Evolutionary conservation across 1,140 invertebrate species (phyloP), one percentile per base, ranked within the genome.

Genomic region (Lasioglossum albipes): DNA sequence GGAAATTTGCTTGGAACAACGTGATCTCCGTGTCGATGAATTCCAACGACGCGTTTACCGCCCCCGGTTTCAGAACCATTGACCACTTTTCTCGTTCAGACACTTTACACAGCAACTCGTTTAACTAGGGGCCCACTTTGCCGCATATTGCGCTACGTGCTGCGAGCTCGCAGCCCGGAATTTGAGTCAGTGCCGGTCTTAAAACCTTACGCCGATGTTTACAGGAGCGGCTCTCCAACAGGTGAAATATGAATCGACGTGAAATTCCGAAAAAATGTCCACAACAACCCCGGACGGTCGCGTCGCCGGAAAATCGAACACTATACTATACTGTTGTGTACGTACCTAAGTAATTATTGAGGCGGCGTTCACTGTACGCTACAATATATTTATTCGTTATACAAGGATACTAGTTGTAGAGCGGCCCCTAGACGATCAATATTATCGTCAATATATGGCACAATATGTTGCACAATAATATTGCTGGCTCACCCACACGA

Each of bases 61-160:
- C 45, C 45, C 7, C 3, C 45, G 62, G 73, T 65, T 52, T 65
- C 75, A 59, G n/a, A 49, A 70, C 31, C 45, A 83, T 74, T 61
- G 70, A 41, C 54, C 45, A 83, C 45, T 83, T 83, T 83, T 73
- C 57, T 65, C 73, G 65, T 27, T 67, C 49, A 52, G 71, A 18
- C 69, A 27, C 41, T 79, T 79, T 79, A 71, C 54, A 45, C 61
- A 57, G 22, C 12, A 41, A 61, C 54, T 45, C 72, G 31, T 83
- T 81, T 79, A 79, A 69, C 12, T 57, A 57, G 67, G 41, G 31
- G 68, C 61, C 54, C 61, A 75, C 61, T 82, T 84, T 69, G 74
- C 5, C 52, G 76, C 70, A 85, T 82, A 84, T 84, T 82, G 72
- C 72, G 16, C 36, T 82, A 79, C 72, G 59, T 75, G 73, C 79